Conservation (phyloP, 92 coral and sea anemone species). For the Zoanthus solanderi region DNA sequence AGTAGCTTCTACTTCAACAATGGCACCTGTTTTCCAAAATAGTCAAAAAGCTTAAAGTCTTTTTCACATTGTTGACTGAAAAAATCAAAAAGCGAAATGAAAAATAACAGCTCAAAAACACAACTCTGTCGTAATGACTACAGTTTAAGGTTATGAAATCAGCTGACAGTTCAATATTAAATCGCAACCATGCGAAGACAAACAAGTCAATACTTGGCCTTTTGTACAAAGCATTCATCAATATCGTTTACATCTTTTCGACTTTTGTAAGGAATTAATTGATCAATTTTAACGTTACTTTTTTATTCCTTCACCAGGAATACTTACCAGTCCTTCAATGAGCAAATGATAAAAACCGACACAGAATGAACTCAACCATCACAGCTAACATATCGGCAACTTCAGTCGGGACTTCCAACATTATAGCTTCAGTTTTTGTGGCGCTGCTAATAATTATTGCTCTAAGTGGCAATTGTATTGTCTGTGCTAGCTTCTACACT, state of each 20-base stretch:
- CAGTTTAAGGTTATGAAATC: background rate
- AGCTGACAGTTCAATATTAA: background rate
- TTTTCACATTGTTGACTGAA: background rate
- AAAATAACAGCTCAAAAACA: background rate
- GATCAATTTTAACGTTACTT: background rate
- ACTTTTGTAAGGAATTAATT: background rate
- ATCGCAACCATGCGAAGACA: background rate
- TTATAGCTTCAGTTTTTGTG: conserved; percentile 82
- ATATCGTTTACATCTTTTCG: background rate
- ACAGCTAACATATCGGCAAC: background rate
- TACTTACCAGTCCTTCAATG: background rate
- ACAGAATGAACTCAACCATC: conserved; percentile 26
- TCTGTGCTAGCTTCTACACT: conserved; percentile 83
- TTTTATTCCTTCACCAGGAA: conserved; percentile 19
- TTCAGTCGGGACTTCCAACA: conserved; percentile 52
- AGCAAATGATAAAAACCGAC: background rate
- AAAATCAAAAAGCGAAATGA: background rate
- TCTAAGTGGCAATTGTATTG: conserved; percentile 82
- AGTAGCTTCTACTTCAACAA: background rate
- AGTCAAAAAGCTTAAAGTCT: background rate
- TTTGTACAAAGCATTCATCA: background rate
- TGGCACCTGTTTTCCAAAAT: background rate
- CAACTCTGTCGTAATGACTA: background rate
- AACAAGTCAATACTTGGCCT: background rate
- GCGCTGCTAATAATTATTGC: conserved; percentile 79